Percentiles rank a stretch among this genome's conserved stretches.
These are phyloP conservation scores for Argyrosomus regius DNA, from an alignment of 2,797 vertebrate species.

Conservation along the genomic window DNA sequence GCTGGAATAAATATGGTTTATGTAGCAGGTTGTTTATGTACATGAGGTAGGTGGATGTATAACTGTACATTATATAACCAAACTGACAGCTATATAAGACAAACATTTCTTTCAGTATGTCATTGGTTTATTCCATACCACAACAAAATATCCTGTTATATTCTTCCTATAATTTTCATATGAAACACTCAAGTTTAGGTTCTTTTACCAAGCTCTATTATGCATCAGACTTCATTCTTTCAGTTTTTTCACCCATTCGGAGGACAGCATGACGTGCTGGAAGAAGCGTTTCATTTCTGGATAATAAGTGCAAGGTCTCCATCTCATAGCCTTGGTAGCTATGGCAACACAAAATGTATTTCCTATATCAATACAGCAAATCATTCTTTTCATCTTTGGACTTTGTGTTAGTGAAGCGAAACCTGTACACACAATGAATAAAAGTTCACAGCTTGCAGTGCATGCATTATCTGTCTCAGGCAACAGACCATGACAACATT, in stretches of 20 bases:
- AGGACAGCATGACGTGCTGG: background rate
- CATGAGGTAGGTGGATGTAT: background rate
- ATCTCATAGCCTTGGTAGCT: slow-evolving; percentile 36
- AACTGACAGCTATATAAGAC: background rate
- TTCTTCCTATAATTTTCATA: background rate
- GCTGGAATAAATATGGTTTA: too few relatives aligned
- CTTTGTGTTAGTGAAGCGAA: background rate
- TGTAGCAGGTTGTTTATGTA: too few relatives aligned
- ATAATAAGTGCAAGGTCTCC: slow-evolving; percentile 51
- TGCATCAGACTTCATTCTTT: slow-evolving; percentile 17
- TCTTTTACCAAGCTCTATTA: background rate
- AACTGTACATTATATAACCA: background rate
- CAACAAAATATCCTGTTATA: background rate
- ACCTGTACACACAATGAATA: background rate
- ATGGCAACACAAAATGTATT: slow-evolving; percentile 56
- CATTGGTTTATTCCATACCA: background rate
- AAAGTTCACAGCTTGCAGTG: background rate
- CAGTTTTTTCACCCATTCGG: background rate
- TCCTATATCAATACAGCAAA: slow-evolving; percentile 6
- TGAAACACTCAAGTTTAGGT: background rate
- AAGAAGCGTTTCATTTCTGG: slow-evolving; percentile 37
- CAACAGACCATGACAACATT: background rate
- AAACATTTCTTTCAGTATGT: background rate
- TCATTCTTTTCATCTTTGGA: background rate
- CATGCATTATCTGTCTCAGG: background rate